A percentile compares a stretch with the other conserved stretches of the same genome.
phyloP scores from a whole-genome alignment of 2,888 invertebrate genomes.

The Ephialtes manifestator region DNA sequence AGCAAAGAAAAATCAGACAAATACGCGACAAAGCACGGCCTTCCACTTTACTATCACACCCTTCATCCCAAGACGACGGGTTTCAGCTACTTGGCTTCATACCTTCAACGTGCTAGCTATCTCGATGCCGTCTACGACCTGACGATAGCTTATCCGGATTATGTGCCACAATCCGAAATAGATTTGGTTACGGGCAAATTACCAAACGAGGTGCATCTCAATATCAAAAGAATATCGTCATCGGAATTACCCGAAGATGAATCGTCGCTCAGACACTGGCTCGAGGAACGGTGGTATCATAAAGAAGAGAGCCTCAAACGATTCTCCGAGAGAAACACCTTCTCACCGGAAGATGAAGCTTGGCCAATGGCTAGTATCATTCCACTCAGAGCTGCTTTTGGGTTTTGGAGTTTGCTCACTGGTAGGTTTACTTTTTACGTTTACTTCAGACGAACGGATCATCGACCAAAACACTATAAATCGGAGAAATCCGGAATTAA shows the following conservation, averaged over 20 bases:
- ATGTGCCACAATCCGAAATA: constrained; percentile 91
- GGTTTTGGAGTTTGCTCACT: constrained; percentile 89
- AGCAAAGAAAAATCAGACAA: constrained; percentile 91
- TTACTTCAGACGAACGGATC: not conserved
- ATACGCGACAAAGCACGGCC: constrained; percentile 90
- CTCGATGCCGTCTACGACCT: constrained; percentile 94
- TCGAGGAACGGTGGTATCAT: constrained; percentile 89
- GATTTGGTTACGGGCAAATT: constrained; percentile 90
- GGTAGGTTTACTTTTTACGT: constrained; percentile 70
- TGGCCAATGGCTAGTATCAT: constrained; percentile 83
- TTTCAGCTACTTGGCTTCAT: constrained; percentile 88
- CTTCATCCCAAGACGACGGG: constrained; percentile 96
- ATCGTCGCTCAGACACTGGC: constrained; percentile 88
- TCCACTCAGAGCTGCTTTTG: constrained; percentile 87
- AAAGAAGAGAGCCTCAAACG: constrained; percentile 89
- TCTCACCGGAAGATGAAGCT: constrained; percentile 79
- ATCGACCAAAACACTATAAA: not conserved
- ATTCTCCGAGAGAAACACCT: constrained; percentile 88
- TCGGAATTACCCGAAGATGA: constrained; percentile 88
- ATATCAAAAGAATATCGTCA: constrained; percentile 90
- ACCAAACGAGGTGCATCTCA: constrained; percentile 92
- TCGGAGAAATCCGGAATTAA: not conserved
- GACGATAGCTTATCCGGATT: constrained; percentile 93
- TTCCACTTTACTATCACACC: constrained; percentile 92
- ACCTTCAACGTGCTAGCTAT: constrained; percentile 88